A percentile compares a stretch with the other conserved stretches of the same genome.
Evolutionary conservation across 2,113 vertebrate species (phyloP).

Genomic region (Cinclus cinclus): DNA sequence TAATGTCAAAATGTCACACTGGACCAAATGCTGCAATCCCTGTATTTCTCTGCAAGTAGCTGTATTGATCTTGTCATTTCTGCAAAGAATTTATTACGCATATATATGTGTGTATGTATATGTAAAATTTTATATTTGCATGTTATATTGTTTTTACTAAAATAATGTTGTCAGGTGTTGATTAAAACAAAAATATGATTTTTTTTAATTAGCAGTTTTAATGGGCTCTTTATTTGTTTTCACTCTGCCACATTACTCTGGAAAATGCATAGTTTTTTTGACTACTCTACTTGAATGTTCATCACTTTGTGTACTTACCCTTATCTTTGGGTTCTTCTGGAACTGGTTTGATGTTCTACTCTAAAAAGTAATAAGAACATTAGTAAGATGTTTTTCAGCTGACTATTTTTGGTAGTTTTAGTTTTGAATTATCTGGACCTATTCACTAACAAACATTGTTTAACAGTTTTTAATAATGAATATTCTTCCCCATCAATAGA

Average conservation of each 20-base stretch:
- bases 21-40: neutral
- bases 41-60: neutral
- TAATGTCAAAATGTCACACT: neutral
- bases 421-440: neutral
- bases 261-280: neutral
- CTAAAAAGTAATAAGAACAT: neutral
- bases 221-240: neutral
- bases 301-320: neutral
- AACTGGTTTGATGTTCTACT: neutral
- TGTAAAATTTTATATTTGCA: neutral
- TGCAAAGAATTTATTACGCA: neutral
- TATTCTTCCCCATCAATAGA: neutral
- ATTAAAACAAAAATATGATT: neutral
- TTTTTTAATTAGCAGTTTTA: neutral
- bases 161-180: neutral
- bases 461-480: neutral
- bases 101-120: rapidly evolving
- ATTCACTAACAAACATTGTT: neutral
- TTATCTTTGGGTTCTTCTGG: neutral
- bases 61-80: neutral
- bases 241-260: neutral
- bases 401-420: neutral
- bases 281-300: neutral
- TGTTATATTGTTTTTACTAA: neutral
- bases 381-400: neutral